Percentiles rank a stretch among this genome's conserved stretches.
Evolutionary conservation across 2,113 vertebrate genomes (phyloP).

Genomic region (Herpetotheres cachinnans): DNA sequence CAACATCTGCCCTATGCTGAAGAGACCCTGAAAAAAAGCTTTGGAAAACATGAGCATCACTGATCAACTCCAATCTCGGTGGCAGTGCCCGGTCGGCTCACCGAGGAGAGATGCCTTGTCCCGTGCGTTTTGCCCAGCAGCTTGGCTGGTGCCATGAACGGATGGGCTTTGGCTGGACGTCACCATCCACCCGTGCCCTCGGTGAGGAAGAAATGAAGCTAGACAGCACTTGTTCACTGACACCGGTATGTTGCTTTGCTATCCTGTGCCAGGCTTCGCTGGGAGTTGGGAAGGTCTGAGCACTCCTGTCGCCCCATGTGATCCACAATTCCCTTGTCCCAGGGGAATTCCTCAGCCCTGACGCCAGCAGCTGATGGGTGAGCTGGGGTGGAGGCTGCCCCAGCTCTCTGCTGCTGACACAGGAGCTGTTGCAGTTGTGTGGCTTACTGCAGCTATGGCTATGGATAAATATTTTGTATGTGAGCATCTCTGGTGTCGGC

Average conservation of each 20-base stretch:
- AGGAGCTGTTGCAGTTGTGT: no score
- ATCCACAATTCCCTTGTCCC: not conserved
- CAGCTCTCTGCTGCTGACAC: not conserved
- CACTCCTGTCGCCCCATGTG: accelerated
- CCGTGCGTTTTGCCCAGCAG: not conserved
- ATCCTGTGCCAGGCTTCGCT: not conserved
- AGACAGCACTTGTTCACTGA: not conserved
- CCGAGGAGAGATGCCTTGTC: not conserved
- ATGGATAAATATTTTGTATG: not conserved
- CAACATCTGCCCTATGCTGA: not conserved
- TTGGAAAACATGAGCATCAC: not conserved
- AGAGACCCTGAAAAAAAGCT: not conserved
- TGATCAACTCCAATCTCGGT: not conserved
- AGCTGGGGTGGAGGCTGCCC: not conserved
- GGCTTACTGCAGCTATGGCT: not conserved
- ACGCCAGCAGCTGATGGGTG: not conserved
- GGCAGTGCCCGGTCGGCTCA: not conserved
- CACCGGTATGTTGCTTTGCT: not conserved
- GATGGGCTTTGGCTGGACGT: not conserved
- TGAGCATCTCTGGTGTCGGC: not conserved
- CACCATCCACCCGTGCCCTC: not conserved
- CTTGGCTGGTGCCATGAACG: not conserved
- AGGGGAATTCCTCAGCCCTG: no score
- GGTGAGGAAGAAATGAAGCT: not conserved
- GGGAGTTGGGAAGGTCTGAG: not conserved